A percentile compares a stretch with the other conserved stretches of the same genome.
phyloP scores from a whole-genome alignment of 64 coral and sea anemone genomes.

The Dendronephthya gigantea region DNA sequence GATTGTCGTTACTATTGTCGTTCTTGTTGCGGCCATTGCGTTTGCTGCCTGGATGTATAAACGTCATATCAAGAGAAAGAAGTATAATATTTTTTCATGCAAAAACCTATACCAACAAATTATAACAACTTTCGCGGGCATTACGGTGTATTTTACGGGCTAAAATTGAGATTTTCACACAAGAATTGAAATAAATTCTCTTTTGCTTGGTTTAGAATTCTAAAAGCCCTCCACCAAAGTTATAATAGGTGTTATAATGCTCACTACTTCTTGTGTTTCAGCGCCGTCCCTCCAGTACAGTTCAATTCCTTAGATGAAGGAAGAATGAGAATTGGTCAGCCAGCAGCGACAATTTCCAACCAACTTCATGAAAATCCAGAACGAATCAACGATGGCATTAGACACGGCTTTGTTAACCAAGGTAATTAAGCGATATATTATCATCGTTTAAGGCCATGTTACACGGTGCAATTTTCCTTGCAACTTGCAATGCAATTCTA shows the following conservation, averaged over 20 bases:
- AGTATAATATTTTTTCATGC: not conserved
- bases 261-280: not conserved
- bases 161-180: too few species aligned
- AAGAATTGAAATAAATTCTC: too few species aligned
- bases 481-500: too few species aligned
- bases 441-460: too few species aligned
- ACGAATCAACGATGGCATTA: not conserved
- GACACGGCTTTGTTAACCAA: not conserved
- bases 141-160: too few species aligned
- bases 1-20: not conserved
- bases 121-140: too few species aligned
- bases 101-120: too few species aligned
- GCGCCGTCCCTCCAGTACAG: not conserved
- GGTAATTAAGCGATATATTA: not conserved
- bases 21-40: not conserved
- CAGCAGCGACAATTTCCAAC: not conserved
- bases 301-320: not conserved
- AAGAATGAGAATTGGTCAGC: not conserved
- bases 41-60: not conserved
- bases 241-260: too few species aligned
- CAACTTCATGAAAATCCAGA: not conserved
- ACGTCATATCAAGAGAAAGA: not conserved
- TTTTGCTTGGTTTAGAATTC: too few species aligned
- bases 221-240: too few species aligned
- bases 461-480: too few species aligned